phyloP scores from a whole-genome alignment of 2,888 invertebrate genomes.

The Cacoxenus indagator region DNA sequence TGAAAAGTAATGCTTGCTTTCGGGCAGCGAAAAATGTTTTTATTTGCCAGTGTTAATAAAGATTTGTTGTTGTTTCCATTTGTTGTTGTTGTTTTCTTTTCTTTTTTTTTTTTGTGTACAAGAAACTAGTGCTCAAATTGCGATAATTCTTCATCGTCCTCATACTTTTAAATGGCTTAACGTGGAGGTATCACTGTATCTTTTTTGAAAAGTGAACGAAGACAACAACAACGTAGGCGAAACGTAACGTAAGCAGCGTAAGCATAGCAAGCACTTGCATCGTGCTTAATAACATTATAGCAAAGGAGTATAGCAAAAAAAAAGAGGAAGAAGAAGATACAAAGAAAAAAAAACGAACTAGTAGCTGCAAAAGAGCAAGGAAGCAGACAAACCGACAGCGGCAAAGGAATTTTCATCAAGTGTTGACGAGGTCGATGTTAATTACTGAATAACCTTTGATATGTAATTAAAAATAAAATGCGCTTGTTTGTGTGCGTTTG shows the following conservation, averaged over 20 bases:
- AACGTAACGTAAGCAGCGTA: too few relatives aligned
- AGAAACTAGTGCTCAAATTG: too few relatives aligned
- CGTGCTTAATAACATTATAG: background rate
- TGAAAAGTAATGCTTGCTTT: too few relatives aligned
- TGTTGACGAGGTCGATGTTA: conserved; percentile 40
- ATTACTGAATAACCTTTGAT: conserved; percentile 50
- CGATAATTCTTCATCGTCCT: too few relatives aligned
- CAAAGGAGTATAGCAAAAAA: background rate
- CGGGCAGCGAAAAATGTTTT: too few relatives aligned
- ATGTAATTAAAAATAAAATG: conserved; percentile 42
- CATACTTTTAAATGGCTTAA: too few relatives aligned
- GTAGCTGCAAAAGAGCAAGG: background rate
- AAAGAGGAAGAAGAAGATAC: background rate
- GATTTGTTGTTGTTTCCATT: too few relatives aligned
- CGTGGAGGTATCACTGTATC: conserved; percentile 10
- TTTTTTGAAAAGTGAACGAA: background rate
- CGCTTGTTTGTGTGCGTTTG: conserved; percentile 5
- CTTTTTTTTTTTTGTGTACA: too few relatives aligned
- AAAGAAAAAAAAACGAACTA: background rate
- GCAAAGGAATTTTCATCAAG: conserved; percentile 12
- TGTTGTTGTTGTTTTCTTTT: too few relatives aligned
- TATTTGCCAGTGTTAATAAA: too few relatives aligned
- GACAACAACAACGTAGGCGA: background rate
- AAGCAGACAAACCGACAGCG: conserved; percentile 26
- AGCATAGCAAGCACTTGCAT: too few relatives aligned